Percentiles rank a stretch among this genome's conserved stretches.
Evolutionary conservation across 2,113 vertebrate species (phyloP).

Genomic region (Mesocricetus auratus): DNA sequence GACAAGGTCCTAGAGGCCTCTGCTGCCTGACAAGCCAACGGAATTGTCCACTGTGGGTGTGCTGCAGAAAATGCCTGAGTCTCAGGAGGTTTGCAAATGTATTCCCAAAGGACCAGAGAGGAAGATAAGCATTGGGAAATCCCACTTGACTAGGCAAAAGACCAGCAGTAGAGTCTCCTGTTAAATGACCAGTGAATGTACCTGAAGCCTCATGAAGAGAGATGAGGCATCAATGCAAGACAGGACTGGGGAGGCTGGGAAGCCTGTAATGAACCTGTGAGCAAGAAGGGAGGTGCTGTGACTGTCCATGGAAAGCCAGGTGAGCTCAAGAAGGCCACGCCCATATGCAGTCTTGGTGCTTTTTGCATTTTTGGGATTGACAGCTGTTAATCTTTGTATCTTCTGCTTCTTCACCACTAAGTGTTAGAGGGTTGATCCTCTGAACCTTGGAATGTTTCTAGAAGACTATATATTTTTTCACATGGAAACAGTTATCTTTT

Average conservation of each 20-base stretch:
- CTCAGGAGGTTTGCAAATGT: not conserved
- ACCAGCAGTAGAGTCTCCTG: not conserved
- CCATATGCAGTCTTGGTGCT: not conserved
- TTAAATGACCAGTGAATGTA: not conserved
- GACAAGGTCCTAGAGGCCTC: not conserved
- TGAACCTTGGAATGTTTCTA: not conserved
- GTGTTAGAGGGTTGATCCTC: not conserved
- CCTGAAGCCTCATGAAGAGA: not conserved
- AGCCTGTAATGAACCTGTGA: not conserved
- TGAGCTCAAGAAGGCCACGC: not conserved
- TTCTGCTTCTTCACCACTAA: not conserved
- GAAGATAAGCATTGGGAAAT: constrained; percentile 3
- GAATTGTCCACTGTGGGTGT: not conserved
- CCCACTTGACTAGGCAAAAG: not conserved
- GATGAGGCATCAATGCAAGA: not conserved
- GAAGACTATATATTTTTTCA: not conserved
- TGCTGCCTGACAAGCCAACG: not conserved
- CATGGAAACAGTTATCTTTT: not conserved
- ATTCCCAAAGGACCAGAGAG: not conserved
- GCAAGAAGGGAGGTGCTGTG: not conserved
- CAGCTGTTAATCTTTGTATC: not conserved
- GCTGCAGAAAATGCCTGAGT: not conserved
- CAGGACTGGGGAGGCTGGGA: rapidly evolving
- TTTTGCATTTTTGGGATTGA: not conserved
- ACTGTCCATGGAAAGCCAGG: not conserved